Conservation (phyloP, 2,113 vertebrate species). For the Festucalex cinctus region DNA sequence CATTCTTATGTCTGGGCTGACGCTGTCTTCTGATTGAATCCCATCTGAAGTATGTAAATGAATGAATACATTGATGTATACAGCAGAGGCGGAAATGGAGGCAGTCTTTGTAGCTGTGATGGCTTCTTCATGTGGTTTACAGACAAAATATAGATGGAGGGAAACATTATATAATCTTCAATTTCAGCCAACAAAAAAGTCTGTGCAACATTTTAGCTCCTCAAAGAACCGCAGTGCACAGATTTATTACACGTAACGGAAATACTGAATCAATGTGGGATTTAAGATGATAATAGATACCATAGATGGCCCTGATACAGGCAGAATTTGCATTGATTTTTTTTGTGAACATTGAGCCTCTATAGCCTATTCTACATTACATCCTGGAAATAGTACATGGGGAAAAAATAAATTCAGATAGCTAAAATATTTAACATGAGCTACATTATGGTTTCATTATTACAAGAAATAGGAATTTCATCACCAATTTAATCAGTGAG, state of each 20-base stretch:
- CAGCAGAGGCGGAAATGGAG: background rate
- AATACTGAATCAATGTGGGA: background rate
- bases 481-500: no score
- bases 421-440: background rate
- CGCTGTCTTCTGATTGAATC: background rate
- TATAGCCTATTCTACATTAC: background rate
- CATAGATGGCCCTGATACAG: background rate
- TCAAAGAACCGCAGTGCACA: background rate
- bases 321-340: background rate
- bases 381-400: background rate
- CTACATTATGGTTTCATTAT: background rate
- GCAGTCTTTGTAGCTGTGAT: background rate
- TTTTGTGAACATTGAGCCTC: background rate
- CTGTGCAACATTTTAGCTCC: background rate
- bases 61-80: background rate
- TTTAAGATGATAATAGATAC: background rate
- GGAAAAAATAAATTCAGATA: background rate
- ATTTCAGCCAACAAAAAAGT: background rate
- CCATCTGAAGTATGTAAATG: no score
- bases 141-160: background rate
- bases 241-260: background rate
- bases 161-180: background rate
- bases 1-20: slow-evolving; percentile 1
- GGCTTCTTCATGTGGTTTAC: background rate
- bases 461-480: background rate